Evolutionary conservation across 2,888 invertebrate species (phyloP), one percentile per base, ranked within the genome.

Genomic region (Philereme vetulata): DNA sequence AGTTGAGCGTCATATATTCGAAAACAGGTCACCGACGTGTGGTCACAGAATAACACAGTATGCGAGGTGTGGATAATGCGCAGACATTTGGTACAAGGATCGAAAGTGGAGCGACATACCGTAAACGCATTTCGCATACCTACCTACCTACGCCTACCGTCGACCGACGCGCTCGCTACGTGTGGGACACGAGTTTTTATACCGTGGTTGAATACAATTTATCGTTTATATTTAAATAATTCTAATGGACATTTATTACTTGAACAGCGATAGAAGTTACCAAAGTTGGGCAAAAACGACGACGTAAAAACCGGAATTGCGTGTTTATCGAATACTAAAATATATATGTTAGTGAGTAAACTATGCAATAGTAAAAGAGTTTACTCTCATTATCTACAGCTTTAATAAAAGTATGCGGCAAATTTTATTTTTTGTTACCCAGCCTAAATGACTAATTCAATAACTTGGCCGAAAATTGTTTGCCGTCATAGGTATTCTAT

Each of bases 31-130:
- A 68, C 61, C 59, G 53, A 55, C 62, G 63, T 62, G 65, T 65
- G 47, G 52, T 42, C 47, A 56, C 53, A 43, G 56, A 60, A 49
- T 66, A 51, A 36, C 33, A 43, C 54, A 55, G 52, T 53, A 56
- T 64, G 51, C 50, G 51, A 38, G 42, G 10, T 34, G 60, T 56
- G 59, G 64, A 54, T 68, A 71, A 77, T 72, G 63, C 62, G 59
- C 60, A 65, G 62, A 43, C 70, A 62, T 70, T 65, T 62, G 74
- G 76, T 72, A 49, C 75, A 73, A 77, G 62, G 50, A 45, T 69
- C 64, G 71, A 77, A 80, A 78, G 79, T 78, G 44, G 77, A 74
- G 76, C 79, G 74, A 67, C 60, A 64, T 70, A 72, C 73, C 67
- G 73, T 76, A 72, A 60, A 50, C 43, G 42, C 53, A 47, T 44